A percentile compares a stretch with the other conserved stretches of the same genome.
phyloP scores from a whole-genome alignment of 2,888 invertebrate genomes.

The Ichneumoninae sp. region DNA sequence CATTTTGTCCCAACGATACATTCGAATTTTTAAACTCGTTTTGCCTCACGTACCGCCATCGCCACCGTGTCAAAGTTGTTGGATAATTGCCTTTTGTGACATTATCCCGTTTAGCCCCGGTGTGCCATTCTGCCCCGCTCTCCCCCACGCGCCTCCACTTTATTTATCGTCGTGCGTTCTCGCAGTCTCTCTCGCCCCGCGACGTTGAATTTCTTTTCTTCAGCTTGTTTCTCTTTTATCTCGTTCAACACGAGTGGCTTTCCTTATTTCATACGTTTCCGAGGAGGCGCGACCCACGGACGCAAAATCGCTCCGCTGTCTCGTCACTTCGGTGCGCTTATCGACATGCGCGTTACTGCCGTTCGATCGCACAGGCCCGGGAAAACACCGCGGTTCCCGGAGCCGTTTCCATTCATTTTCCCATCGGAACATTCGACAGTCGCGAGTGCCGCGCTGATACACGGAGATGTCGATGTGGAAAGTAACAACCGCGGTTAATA shows the following conservation, averaged over 20 bases:
- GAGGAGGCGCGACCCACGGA: neutral
- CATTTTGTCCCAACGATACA: too few relatives aligned
- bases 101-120: too few relatives aligned
- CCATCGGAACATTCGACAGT: constrained; percentile 13
- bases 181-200: neutral
- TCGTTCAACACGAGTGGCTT: constrained; percentile 5
- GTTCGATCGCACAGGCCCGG: constrained; percentile 65
- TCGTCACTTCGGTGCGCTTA: constrained; percentile 68
- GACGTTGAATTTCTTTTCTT: neutral
- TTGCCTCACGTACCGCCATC: too few relatives aligned
- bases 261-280: neutral
- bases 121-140: too few relatives aligned
- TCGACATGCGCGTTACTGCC: constrained; percentile 71
- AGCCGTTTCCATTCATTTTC: constrained; percentile 35
- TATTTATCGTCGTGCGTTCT: neutral
- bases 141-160: neutral
- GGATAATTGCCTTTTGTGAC: too few relatives aligned
- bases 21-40: too few relatives aligned
- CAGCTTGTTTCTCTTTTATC: neutral
- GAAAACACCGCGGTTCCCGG: constrained; percentile 60
- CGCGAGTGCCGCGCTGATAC: neutral
- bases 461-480: neutral
- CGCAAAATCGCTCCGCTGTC: neutral
- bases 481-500: constrained; percentile 11
- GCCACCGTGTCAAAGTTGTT: too few relatives aligned